These are phyloP conservation scores for Climacteris rufus DNA, from an alignment of 2,113 vertebrate species.

Conservation along the genomic window DNA sequence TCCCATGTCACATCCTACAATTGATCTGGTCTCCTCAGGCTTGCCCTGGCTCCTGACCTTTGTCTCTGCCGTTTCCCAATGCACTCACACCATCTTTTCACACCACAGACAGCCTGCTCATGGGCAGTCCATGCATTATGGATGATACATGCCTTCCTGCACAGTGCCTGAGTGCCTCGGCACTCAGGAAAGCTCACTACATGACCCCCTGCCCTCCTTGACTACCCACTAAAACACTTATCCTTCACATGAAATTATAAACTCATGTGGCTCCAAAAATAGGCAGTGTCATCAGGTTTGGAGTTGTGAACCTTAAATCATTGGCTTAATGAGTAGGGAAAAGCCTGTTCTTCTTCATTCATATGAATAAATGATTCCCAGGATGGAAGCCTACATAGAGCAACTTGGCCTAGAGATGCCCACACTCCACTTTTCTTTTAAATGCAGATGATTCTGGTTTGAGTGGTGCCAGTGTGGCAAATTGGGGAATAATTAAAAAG, in stretches of 20 bases:
- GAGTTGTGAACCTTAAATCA: not conserved
- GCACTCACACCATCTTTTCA: not conserved
- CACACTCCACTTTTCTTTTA: not conserved
- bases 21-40: not conserved
- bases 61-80: not conserved
- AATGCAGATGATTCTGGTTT: not conserved
- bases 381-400: not conserved
- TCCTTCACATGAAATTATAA: not conserved
- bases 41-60: not conserved
- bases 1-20: not conserved
- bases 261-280: not conserved
- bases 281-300: not conserved
- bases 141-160: not conserved
- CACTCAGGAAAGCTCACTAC: not conserved
- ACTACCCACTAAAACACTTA: not conserved
- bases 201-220: not conserved
- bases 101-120: not conserved
- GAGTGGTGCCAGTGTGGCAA: not conserved
- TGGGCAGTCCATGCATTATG: not conserved
- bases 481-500: not conserved
- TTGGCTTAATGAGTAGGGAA: not conserved
- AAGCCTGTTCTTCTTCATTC: not conserved
- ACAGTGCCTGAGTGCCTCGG: not conserved
- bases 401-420: not conserved
- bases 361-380: not conserved